phyloP scores from a whole-genome alignment of 2,113 vertebrate species.

The Benitochromis conjunctus region DNA sequence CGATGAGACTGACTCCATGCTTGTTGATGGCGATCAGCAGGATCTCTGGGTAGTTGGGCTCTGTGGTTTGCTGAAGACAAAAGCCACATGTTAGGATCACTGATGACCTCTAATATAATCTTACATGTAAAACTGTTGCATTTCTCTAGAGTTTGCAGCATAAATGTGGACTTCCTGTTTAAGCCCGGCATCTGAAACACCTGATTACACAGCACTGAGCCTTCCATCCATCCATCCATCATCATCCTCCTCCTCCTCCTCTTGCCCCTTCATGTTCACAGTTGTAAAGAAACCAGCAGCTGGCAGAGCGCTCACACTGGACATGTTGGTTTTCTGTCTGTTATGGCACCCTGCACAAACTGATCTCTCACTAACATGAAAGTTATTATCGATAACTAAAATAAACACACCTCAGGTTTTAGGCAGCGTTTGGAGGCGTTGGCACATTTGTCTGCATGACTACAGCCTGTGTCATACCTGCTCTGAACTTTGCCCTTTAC shows the following conservation, averaged over 20 bases:
- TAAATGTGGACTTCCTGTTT: background rate
- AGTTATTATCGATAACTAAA: background rate
- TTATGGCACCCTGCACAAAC: background rate
- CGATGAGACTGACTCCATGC: constrained; percentile 95
- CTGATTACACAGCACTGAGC: background rate
- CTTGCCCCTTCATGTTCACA: background rate
- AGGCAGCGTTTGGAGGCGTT: background rate
- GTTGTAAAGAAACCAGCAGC: background rate
- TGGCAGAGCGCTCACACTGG: background rate
- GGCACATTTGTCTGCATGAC: background rate
- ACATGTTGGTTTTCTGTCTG: background rate
- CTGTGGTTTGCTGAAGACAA: constrained; percentile 89
- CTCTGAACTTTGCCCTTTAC: background rate
- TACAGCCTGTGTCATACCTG: background rate
- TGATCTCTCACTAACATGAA: background rate
- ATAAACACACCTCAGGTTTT: background rate
- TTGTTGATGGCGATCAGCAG: constrained; percentile 98
- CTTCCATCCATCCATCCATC: too few relatives aligned
- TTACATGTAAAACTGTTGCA: background rate
- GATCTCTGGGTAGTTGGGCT: constrained; percentile 96
- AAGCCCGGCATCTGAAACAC: too few relatives aligned
- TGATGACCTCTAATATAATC: background rate
- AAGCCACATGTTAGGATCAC: background rate
- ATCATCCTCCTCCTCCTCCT: background rate
- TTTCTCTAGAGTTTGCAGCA: background rate